Evolutionary conservation across 1,140 invertebrate genomes (phyloP), one percentile per base, ranked within the genome.

Genomic region (Venustaconcha ellipsiformis): DNA sequence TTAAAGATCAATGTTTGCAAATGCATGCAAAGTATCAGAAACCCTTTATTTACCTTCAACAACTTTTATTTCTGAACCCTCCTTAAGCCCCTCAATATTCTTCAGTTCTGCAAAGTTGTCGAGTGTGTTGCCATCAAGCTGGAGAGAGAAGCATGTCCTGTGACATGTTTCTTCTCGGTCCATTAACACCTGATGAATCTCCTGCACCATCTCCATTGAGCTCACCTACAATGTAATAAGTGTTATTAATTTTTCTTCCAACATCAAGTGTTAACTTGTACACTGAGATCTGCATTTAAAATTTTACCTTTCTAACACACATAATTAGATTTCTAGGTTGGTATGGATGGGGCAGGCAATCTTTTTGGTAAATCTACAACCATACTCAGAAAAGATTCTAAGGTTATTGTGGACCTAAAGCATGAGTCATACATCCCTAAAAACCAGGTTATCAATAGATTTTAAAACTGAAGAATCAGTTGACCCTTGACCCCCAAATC

Each of bases 91-190:
- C 84, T 98, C 96, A 83, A 99, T 96, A 87, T 95, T 96, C 90
- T 99, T 99, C 37, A 99, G 89, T 90, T 99, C 98, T 14, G 97
- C 96, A 92, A 99, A 99, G 90, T 99, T 98, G 88, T 99, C 98
- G 62, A 99, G 91, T 6, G 96, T 97, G 67, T 94, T 94, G 14
- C 96, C 96, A 86, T 99, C 96, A 11, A 99, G 90, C 90, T 99
- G 97, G 14, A 99, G 92, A 0, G 97, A 98, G 88, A 99, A 99
- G 88, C 98, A 99, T 2, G 98, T 99, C 37, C 97, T 23, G 96
- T 99, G 97, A 86, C 98, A 99, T 0, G 97, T 99, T 86, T 99
- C 97, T 89, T 99, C 97, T 57, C 97, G 92, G 88, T 99, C 98
- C 96, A 99, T 98, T 14, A 99, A 91, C 67, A 99, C 91, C 90